Percentiles rank a stretch among this genome's conserved stretches.
Evolutionary conservation across 2,797 vertebrate genomes (phyloP).

Genomic region (Tangara arthus): DNA sequence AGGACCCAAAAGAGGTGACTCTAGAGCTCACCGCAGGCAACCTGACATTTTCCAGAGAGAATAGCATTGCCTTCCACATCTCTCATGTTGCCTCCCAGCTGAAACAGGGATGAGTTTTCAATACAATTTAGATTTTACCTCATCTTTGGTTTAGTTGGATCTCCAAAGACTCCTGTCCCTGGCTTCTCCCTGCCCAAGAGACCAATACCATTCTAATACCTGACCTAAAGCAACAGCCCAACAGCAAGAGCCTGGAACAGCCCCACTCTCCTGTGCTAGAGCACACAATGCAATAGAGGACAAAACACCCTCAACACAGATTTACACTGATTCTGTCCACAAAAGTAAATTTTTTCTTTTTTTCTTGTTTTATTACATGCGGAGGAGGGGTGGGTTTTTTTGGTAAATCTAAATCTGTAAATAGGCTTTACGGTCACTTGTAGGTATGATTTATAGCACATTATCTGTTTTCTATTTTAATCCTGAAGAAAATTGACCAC

Average conservation of each 20-base stretch:
- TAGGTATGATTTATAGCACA: constrained; percentile 48
- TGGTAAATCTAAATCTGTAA: constrained; percentile 57
- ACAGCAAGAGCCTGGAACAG: background rate
- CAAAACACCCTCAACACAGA: background rate
- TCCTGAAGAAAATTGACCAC: constrained; percentile 70
- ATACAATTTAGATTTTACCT: background rate
- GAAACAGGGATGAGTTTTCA: background rate
- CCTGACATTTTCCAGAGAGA: background rate
- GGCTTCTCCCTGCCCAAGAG: background rate
- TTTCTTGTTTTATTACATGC: background rate
- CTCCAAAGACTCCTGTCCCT: background rate
- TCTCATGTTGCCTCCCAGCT: background rate
- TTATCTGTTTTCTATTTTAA: constrained; percentile 66
- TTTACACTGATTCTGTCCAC: background rate
- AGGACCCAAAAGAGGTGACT: background rate
- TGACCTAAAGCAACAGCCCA: background rate
- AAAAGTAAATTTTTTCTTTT: background rate
- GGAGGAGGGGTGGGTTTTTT: background rate
- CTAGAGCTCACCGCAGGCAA: background rate
- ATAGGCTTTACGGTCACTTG: constrained; percentile 47
- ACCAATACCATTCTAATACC: background rate
- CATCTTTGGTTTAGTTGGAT: background rate
- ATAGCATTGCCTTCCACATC: accelerated
- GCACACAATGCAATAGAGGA: background rate
- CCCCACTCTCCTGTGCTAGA: background rate